Percentiles rank a stretch among this genome's conserved stretches.
Conservation (phyloP, 23 tunicate species). For the Styela plicata region DNA sequence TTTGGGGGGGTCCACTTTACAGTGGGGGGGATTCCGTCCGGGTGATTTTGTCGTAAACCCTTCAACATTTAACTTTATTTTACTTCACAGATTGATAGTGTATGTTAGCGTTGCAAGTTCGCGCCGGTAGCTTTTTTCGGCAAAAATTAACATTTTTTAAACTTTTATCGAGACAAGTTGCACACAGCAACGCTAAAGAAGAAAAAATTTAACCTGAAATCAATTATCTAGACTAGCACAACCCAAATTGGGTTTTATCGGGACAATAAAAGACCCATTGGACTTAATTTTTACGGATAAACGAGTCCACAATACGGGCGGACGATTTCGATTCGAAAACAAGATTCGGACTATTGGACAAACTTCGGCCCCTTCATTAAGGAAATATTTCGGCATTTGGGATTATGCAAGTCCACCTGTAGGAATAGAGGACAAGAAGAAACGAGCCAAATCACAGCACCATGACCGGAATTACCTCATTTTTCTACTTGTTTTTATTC, state of each 20-base stretch:
- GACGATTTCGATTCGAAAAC: neutral
- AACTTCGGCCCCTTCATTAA: neutral
- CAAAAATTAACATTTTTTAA: too few species aligned
- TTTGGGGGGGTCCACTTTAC: too few species aligned
- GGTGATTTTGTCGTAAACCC: neutral
- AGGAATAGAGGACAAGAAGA: neutral
- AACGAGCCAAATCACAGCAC: neutral
- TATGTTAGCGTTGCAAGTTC: neutral
- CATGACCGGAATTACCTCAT: neutral
- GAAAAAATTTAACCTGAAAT: neutral
- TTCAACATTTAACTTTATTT: too few species aligned
- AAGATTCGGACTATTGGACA: neutral
- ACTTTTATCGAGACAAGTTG: neutral
- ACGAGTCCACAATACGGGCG: neutral
- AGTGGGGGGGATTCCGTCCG: neutral
- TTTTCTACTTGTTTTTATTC: neutral
- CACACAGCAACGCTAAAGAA: neutral
- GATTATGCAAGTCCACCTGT: neutral
- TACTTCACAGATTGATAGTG: neutral
- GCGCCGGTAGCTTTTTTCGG: neutral
- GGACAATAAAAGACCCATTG: too few species aligned
- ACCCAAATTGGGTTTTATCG: neutral
- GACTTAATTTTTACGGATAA: neutral
- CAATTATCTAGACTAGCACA: neutral
- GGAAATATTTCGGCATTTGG: neutral